Percentiles rank a stretch among this genome's conserved stretches.
phyloP scores from a whole-genome alignment of 2,113 vertebrate species.

The Saccopteryx bilineata region DNA sequence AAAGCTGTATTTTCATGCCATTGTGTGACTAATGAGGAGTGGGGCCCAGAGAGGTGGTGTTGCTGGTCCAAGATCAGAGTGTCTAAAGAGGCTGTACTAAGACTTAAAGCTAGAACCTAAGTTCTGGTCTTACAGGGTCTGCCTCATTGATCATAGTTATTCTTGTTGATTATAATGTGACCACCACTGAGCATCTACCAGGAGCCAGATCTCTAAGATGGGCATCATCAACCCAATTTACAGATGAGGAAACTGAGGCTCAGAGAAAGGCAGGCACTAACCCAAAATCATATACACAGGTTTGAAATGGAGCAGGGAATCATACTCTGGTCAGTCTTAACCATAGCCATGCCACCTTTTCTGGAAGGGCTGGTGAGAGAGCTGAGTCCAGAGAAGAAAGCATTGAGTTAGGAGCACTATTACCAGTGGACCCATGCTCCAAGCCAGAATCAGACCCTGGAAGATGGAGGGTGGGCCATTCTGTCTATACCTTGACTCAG shows the following conservation, averaged over 20 bases:
- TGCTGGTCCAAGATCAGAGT: too few species aligned
- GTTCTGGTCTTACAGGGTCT: background rate
- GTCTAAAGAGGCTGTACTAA: rapidly evolving
- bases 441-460: background rate
- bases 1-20: rapidly evolving
- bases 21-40: rapidly evolving
- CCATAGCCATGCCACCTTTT: rapidly evolving
- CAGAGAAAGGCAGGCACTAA: background rate
- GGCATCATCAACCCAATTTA: too few species aligned
- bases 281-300: background rate
- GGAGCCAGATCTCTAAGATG: background rate
- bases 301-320: too few species aligned
- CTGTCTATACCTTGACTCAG: background rate
- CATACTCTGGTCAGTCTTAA: rapidly evolving
- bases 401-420: rapidly evolving
- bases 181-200: rapidly evolving
- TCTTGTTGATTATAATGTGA: background rate
- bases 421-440: rapidly evolving
- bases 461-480: rapidly evolving
- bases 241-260: background rate
- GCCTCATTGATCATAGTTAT: background rate
- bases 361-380: rapidly evolving
- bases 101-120: background rate
- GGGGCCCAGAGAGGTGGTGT: background rate
- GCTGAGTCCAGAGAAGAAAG: rapidly evolving